These are phyloP conservation scores for Fregetta grallaria DNA, from an alignment of 2,113 vertebrate genomes.

Conservation along the genomic window DNA sequence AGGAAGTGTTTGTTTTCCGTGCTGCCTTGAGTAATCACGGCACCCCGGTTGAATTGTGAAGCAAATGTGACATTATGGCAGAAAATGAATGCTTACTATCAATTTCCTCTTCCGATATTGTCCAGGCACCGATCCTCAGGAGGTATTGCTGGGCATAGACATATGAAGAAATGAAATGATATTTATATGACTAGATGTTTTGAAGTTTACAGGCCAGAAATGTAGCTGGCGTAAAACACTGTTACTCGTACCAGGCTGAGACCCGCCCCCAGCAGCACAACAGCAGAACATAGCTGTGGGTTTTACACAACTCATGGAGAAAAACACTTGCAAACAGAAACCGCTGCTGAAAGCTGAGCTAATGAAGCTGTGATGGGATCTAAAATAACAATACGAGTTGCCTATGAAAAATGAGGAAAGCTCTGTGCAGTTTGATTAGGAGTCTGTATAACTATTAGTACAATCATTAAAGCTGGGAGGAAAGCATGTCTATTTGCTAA, in stretches of 20 bases:
- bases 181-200: background rate
- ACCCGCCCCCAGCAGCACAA: background rate
- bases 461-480: background rate
- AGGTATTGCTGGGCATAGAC: background rate
- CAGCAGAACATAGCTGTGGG: background rate
- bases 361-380: conserved; percentile 16
- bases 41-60: background rate
- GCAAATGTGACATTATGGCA: background rate
- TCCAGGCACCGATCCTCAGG: background rate
- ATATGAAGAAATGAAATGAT: background rate
- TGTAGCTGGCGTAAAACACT: fast-evolving
- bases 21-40: background rate
- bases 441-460: background rate
- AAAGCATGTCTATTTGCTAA: background rate
- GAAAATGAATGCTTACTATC: background rate
- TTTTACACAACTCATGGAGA: background rate
- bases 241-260: background rate
- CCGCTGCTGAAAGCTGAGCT: background rate
- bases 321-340: background rate
- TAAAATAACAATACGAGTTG: background rate
- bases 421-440: background rate
- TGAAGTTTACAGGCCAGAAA: background rate
- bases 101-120: background rate
- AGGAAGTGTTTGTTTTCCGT: background rate
- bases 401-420: background rate